A percentile compares a stretch with the other conserved stretches of the same genome.
These are phyloP conservation scores for Pecten maximus DNA, from an alignment of 2,888 invertebrate genomes.

Conservation along the genomic window DNA sequence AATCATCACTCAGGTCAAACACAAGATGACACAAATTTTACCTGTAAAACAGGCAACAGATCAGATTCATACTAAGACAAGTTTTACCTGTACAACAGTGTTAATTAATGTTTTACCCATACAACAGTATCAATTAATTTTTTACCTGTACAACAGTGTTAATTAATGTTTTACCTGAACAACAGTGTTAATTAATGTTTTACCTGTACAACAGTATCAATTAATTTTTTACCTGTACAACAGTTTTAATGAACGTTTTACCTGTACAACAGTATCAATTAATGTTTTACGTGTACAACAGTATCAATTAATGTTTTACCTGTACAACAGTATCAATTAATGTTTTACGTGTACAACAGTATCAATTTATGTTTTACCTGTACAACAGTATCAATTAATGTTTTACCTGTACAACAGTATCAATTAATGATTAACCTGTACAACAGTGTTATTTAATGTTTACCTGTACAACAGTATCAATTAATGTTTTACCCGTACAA, in stretches of 20 bases:
- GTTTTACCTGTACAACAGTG: background rate
- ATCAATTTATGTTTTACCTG: conserved; percentile 77
- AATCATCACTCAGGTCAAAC: no score
- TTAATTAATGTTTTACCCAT: no score
- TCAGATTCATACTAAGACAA: background rate
- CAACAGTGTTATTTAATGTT: background rate
- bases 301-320: conserved; percentile 73
- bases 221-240: background rate
- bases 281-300: background rate
- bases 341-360: background rate
- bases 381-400: no score
- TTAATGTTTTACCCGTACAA: conserved; percentile 82
- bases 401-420: background rate
- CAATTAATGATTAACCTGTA: background rate
- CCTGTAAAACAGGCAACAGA: background rate
- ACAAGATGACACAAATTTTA: no score
- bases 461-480: background rate
- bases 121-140: background rate
- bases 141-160: background rate
- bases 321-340: no score
- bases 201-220: background rate
- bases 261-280: no score
- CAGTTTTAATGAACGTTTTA: conserved; percentile 57
- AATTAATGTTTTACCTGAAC: conserved; percentile 79
- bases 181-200: no score